phyloP scores from a whole-genome alignment of 1,140 invertebrate genomes.

The Drosophila kepulauana region DNA sequence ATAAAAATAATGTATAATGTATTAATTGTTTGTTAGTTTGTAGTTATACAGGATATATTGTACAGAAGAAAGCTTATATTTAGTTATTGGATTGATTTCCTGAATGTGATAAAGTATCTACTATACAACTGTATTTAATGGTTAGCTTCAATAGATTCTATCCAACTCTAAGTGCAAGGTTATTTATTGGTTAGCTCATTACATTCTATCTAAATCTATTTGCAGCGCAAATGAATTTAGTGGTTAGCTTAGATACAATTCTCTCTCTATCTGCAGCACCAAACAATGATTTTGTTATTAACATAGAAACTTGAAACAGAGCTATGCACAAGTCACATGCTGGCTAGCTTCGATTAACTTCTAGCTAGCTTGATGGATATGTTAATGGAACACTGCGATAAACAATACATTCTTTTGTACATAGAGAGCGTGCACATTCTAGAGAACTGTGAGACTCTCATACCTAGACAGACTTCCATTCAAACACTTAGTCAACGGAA shows the following conservation, averaged over 20 bases:
- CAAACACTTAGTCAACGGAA: slow-evolving; percentile 68
- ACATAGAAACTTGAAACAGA: neutral
- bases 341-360: slow-evolving; percentile 4
- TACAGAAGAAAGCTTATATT: neutral
- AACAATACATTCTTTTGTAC: neutral
- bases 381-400: neutral
- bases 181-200: neutral
- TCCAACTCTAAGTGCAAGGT: neutral
- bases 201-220: neutral
- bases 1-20: neutral
- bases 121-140: neutral
- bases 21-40: neutral
- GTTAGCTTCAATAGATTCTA: neutral
- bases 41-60: neutral
- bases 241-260: no score
- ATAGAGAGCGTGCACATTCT: slow-evolving; percentile 33
- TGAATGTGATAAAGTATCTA: neutral
- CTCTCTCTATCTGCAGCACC: neutral
- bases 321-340: slow-evolving; percentile 13
- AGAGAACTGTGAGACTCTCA: slow-evolving; percentile 1
- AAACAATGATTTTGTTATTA: neutral
- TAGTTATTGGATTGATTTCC: no score
- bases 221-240: no score
- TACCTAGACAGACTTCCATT: slow-evolving; percentile 23
- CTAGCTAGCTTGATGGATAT: neutral